Base-by-base conservation (phyloP, 1,140 invertebrate genomes). In the Penaeus indicus region DNA sequence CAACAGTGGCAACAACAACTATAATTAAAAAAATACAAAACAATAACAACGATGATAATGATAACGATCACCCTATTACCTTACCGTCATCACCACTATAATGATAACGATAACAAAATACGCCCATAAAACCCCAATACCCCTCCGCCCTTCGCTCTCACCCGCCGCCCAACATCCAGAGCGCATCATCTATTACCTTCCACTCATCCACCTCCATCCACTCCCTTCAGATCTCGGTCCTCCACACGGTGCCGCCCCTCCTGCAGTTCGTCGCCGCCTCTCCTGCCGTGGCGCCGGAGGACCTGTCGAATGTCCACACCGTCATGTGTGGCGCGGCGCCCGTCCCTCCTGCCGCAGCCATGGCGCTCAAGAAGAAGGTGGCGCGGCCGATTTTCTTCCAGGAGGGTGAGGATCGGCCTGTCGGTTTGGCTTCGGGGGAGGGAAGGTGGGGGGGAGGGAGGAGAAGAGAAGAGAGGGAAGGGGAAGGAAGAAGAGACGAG, bases 281-380 rank as follows among this genome's bases (percentile, higher is more conserved):
- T 67, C 92, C 92, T 0, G 32, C 89, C 18, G 92, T 93, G 22
- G 86, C 88, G 4, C 88, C 91, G 11, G 91, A 90, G 42, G 92
- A 93, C 78, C 75, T 93, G 3, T 86, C 77, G 3, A 91, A 86
- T 47, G 75, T 93, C 16, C 86, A 91, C 19, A 90, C 87, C 32
- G 88, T 93, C 0, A 88, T 93, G 38, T 92, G 91, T 80, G 93
- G 92, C 7, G 93, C 93, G 5, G 93, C 93, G 19, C 91, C 93
- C 0, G 87, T 93, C 0, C 77, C 61, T 7, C 22, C 84, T 16
- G 22, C 78, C 18, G 67, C 84, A 25, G 89, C 89, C 19, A 69
- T 72, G 10, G 81, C 60, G 18, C 61, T 88, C 62, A 85, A 78
- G 64, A 62, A 90, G 54, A 82, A 82, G 38, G 85, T 79, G 16